Conservation (phyloP, 1,140 invertebrate species). For the Aleiodes sp. region DNA sequence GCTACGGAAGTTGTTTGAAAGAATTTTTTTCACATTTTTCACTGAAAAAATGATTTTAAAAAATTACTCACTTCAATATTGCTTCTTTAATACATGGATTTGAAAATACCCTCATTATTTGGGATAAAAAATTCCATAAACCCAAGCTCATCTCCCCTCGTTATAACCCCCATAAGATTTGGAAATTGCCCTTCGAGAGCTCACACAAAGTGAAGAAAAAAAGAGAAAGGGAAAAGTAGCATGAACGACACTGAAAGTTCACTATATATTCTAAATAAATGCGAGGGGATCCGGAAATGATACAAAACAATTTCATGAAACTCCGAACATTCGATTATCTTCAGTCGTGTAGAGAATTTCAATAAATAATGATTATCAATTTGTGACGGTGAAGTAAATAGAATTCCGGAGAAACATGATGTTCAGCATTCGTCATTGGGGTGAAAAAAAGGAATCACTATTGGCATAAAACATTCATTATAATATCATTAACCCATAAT, state of each 20-base stretch:
- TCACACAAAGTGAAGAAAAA: too few relatives aligned
- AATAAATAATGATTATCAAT: neutral
- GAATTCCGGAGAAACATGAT: too few relatives aligned
- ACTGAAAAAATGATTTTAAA: too few relatives aligned
- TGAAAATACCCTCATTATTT: neutral
- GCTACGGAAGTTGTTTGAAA: too few relatives aligned
- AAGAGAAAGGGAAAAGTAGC: neutral
- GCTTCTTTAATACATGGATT: too few relatives aligned
- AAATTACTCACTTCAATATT: too few relatives aligned
- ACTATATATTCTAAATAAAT: neutral
- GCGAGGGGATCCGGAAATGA: neutral
- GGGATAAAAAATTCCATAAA: neutral
- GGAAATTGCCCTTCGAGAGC: neutral
- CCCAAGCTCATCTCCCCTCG: neutral
- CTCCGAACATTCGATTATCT: neutral
- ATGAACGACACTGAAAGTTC: neutral
- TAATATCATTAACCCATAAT: neutral
- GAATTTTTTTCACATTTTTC: too few relatives aligned
- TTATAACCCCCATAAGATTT: neutral
- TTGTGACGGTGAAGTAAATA: too few relatives aligned
- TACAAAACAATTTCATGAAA: neutral
- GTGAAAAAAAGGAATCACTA: neutral
- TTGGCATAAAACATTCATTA: slow-evolving; percentile 10
- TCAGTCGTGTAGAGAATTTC: neutral
- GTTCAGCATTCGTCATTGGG: too few relatives aligned